A percentile compares a stretch with the other conserved stretches of the same genome.
Evolutionary conservation across 2,888 invertebrate genomes (phyloP).

Genomic region (Agrochola lota): DNA sequence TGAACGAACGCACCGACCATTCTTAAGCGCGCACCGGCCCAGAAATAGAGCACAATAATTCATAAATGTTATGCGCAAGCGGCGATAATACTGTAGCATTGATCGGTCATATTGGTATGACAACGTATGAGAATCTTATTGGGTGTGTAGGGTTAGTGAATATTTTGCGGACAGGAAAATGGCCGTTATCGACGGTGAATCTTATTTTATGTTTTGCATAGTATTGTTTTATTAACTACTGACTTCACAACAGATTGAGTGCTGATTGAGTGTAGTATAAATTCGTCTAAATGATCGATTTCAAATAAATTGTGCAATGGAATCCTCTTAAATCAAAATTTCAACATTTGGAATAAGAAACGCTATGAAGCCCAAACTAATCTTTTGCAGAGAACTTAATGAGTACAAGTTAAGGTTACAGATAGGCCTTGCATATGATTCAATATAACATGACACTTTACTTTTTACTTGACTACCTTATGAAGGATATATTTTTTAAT

Average conservation of each 20-base stretch:
- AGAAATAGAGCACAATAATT: constrained; percentile 88
- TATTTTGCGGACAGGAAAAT: constrained; percentile 24
- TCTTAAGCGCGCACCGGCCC: constrained; percentile 81
- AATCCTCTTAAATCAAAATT: neutral
- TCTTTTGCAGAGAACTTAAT: neutral
- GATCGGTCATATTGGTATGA: constrained; percentile 61
- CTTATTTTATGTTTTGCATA: constrained; percentile 17
- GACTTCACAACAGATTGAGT: neutral
- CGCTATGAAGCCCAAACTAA: no score
- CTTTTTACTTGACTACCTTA: neutral
- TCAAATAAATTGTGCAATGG: no score
- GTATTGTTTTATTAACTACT: constrained; percentile 12
- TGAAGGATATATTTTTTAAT: neutral
- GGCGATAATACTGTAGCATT: constrained; percentile 76
- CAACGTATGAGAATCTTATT: constrained; percentile 42
- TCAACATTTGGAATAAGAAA: neutral
- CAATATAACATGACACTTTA: neutral
- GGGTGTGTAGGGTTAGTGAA: constrained; percentile 23
- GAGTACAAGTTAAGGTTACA: no score
- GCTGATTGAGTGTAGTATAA: neutral
- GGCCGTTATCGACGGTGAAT: constrained; percentile 12
- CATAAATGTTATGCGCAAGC: constrained; percentile 84
- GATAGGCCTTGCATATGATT: neutral
- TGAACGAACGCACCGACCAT: constrained; percentile 73
- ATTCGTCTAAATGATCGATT: neutral